Base-by-base conservation (phyloP, 2,797 vertebrate genomes). In the Podarcis siculus region DNA sequence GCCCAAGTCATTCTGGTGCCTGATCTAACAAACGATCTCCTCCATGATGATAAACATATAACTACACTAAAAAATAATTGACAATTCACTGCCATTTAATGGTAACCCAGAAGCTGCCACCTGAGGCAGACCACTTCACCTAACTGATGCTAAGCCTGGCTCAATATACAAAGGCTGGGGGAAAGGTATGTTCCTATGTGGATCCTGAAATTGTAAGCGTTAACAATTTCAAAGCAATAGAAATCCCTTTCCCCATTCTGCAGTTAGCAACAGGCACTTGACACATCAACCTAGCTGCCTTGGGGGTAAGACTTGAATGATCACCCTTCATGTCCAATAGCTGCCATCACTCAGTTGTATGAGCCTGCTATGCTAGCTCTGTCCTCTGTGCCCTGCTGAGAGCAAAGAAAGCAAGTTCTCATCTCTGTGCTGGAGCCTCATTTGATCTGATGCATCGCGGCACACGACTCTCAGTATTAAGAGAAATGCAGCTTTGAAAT, bases 351-450 rank as follows among this genome's bases (percentile, higher is more conserved):
- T 67, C 67, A 1, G 0, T 86, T 55, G 37, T 77, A 17, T 17
- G 69, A 1, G 0, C 1, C 1, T 61, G 1, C 2, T 89, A n/a
- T 0, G 1, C 1, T 32, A 78, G 72, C 1, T 86, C 23, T 27
- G 17, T 49, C 35, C 17, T 87, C 42, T n/a, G 12, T 0, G 8
- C 76, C 37, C 58, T 85, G 8, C 27, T 80, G 42, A 86, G 25
- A 69, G 45, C 39, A 84, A 42, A 77, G 82, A 39, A 90, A 86
- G 75, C 4, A 0, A 49, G 4, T 49, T 73, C 8, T 3, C 39
- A 23, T 66, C 23, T 67, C 0, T 82, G 10, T 27, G 27, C 88
- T 81, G 83, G 87, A 55, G 86, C 19, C 9, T 87, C 21, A 75
- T 72, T 67, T 92, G 79, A 83, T 85, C 2, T 75, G 64, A 75